Evolutionary conservation across 2,888 invertebrate species (phyloP), one percentile per base, ranked within the genome.

Genomic region (Volucella zonaria): DNA sequence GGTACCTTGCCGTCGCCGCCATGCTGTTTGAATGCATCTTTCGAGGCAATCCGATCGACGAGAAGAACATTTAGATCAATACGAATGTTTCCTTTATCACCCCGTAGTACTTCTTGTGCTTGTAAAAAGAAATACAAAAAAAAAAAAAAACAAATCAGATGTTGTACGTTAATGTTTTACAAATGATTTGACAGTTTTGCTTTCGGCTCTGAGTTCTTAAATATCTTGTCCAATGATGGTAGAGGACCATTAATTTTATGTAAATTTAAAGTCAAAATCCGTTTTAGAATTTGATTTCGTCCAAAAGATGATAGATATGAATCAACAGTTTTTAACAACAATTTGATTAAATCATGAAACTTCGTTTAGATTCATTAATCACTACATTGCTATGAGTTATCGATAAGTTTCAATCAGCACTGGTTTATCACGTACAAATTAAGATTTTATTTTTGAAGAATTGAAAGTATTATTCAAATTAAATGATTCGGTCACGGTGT

Each of bases 171-270:
- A 82, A 78, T 82, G 82, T 82, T 82, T 74, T 82, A 82, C 82
- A 82, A 82, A 78, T 82, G 82, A 82, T 82, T 82, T 82, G 78
- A 82, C 82, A 82, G 82, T 82, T 82, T 82, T 74, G 78, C 64
- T 82, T 78, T 78, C 68, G 74, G 74, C 78, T 74, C 78, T 67
- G 62, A 52, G 56, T 64, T 52, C 54, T 18, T 40, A 47, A 45
- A 43, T 70, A 47, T 52, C 58, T 47, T 58, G 31, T 45, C 52
- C 40, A 52, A 62, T 56, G 74, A 62, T 56, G 49, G 43, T 49
- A 67, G 61, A 11, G 23, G 52, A 78, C 74, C 73, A 78, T 82
- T 74, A 82, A 82, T 68, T 74, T 74, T 74, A 42, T 70, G 38
- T 23, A 58, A 45, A 64, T 42, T 67, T 61, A 9, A 18, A 61